Evolutionary conservation across 1,140 invertebrate species (phyloP), one percentile per base, ranked within the genome.

Genomic region (Papilio dardanus): DNA sequence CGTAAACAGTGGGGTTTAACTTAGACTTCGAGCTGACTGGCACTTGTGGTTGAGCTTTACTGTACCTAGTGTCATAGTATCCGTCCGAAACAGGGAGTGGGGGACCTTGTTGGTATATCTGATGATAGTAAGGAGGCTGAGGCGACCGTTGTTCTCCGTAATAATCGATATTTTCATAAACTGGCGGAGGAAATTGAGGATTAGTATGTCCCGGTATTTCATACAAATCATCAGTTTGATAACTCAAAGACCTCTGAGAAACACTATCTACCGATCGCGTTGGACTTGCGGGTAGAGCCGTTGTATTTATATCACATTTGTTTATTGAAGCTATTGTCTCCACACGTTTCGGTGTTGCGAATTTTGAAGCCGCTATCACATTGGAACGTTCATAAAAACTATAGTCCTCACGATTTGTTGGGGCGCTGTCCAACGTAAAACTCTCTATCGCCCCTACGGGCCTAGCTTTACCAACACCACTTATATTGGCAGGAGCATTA

Each of bases 81-180:
- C 95, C 94, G 54, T 94, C 92, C 19, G 93, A 90, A 3, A 93
- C 75, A 0, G 94, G 94, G 31, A 87, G 83, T 6, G 92, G 86
- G 19, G 89, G 85, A n/a, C 85, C 85, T 71, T 90, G 83, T 75
- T 91, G 91, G 40, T 93, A 91, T 83, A 92, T 86, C 69, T 95
- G 94, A 84, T 96, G 95, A 83, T 95, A 96, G 83, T 96, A 96
- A 2, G 95, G 94, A 10, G 95, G 94, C 79, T 95, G 94, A 14
- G 91, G 88, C 6, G 93, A 87, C 8, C 90, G 87, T 76, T 87
- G 88, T 42, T 93, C 92, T 12, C 94, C 93, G 92, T 97, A 97
- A 88, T 96, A 97, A 77, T 97, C 96, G 50, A 97, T 94, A 89
- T 97, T 97, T 88, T 97, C 97, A 88, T 97, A 97, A 28, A 97